Base-by-base conservation (phyloP, 2,113 vertebrate genomes). In the Cephalopterus ornatus region DNA sequence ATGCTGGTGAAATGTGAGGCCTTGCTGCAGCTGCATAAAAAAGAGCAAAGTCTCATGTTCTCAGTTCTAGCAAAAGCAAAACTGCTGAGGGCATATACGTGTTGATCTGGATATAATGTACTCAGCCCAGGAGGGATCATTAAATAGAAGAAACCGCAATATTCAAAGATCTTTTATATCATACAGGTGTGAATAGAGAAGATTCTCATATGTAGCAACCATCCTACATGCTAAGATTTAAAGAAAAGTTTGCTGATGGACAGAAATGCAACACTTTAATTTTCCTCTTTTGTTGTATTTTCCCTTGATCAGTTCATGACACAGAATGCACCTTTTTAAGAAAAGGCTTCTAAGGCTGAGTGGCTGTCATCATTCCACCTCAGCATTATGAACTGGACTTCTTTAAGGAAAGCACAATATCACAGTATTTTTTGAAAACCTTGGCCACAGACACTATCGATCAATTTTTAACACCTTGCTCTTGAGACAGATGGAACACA, bases 401-500 rank as follows among this genome's bases (percentile, higher is more conserved):
- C 66, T 90, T 74, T 18, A 78, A 49, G 33, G 33, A n/a, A 89
- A 80, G 46, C 12, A 84, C 47, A 77, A 1, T 61, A 24, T 26
- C 9, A 3, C 8, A 33, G 2, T 11, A 76, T 21, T 67, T 72
- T 92, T 76, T 58, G 61, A 85, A 93, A 88, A n/a, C 49, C 18
- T 49, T 58, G 71, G 28, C 28, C 71, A 62, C 19, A 14, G 33
- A 50, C 44, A 85, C 37, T 62, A 53, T 5, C 27, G 67, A 62
- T 58, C 20, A 66, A 39, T 58, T 86, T 62, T 88, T 88, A 92
- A 88, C 46, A 90, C 20, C 22, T 37, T 58, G 55, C 62, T 80
- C 63, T 90, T 86, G 59, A 85, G 79, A 88, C 19, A 92, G 56
- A 88, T 49, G 24, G 89, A 85, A 87, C 23, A 78, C 53, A 81